Evolutionary conservation across 2,888 invertebrate genomes (phyloP), one percentile per base, ranked within the genome.

Genomic region (Rambutsinella grinnellia): DNA sequence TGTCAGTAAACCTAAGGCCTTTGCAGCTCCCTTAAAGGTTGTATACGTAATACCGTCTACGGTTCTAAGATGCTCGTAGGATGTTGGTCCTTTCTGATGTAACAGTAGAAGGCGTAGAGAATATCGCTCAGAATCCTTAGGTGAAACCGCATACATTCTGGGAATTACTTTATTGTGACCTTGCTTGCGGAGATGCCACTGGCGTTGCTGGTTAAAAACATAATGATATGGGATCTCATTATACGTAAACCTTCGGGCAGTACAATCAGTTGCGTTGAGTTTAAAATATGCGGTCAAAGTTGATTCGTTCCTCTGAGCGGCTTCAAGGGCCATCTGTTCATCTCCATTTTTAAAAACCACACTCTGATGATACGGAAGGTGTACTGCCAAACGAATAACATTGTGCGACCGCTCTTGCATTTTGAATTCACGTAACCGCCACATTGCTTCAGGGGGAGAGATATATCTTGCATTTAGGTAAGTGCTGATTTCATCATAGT

Each of bases 391-490:
- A 44, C 85, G 53, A 6, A 79, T 72, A 10, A 87, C 80, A 0
- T 84, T 53, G 79, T 87, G 86, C 0, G 85, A 84, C 36, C 84
- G 77, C 23, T 83, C 79, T 58, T 85, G 81, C 76, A 86, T 81
- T 28, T 78, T 67, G 60, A 79, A 85, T 58, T 82, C 84, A 79
- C 81, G 76, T 21, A 85, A 60, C 46, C 85, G 71, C 84, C 84
- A 85, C 61, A 79, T 80, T 57, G 85, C 85, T 81, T 86, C 86
- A 26, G 84, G 84, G 36, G 85, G 78, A 66, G 84, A 80, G 15
- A 85, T 77, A 76, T 85, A 86, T 26, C 84, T 80, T 0, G 85
- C 79, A 77, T 86, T 84, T 0, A 85, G 17, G 76, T 81, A 85
- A 15, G 76, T 78, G 21, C 71, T 69, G 5, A 86, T 79, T 83